Evolutionary conservation across 2,797 vertebrate genomes (phyloP), one percentile per base, ranked within the genome.

Genomic region (Limosa lapponica): DNA sequence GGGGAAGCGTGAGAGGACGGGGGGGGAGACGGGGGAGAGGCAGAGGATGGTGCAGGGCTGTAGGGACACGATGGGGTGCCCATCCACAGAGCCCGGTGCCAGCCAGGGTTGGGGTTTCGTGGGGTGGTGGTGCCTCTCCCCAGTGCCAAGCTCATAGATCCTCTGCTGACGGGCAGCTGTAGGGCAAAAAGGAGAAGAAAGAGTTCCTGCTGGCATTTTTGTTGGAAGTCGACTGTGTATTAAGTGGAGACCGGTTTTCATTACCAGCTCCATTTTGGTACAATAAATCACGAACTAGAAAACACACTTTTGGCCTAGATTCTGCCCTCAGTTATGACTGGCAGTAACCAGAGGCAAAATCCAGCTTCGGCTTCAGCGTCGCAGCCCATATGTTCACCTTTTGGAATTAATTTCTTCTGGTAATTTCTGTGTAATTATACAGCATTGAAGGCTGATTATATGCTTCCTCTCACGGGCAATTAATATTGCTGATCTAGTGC

Each of bases 351-450:
- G 90, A 94, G 91, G 88, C 94, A 64, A 94, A 96, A 92, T 17
- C 55, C 83, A 81, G 79, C 48, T 78, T 58, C 1, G 1, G 51
- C 90, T 86, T 48, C 79, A 57, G 14, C 2, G 0, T 44, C 24
- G 20, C 8, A 7, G 77, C 83, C 91, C 94, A 89, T 87, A 90
- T 90, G 93, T 93, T 89, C 96, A 96, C 90, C 90, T 95, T 94
- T 95, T 90, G 87, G 95, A 96, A 96, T 96, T 90, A 54, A 97
- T 95, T 96, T 87, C 82, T 96, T 55, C 55, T 59, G 62, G 69
- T 91, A 93, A 88, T 96, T 96, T 94, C 93, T 93, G 87, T 52
- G 87, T 94, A 89, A 96, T 96, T 95, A 79, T 73, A 59, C 77
- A 49, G 80, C 77, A 67, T 44, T 73, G 85, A 80, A 64, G 82